Evolutionary conservation across 2,113 vertebrate species (phyloP), one percentile per base, ranked within the genome.

Genomic region (Eolophus roseicapilla): DNA sequence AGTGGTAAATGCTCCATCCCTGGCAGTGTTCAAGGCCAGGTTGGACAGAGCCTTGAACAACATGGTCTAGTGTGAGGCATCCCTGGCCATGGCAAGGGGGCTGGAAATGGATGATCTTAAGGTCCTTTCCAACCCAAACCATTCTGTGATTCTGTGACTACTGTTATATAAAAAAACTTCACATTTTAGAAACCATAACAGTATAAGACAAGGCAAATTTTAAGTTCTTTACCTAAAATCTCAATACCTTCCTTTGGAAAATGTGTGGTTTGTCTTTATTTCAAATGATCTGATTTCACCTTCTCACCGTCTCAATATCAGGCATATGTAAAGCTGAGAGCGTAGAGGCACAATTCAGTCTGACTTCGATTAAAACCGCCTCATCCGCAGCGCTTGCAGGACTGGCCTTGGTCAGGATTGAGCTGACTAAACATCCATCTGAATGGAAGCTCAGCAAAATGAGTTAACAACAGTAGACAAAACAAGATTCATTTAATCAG

Each of bases 261-360:
- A 83, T 0, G 1, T 2, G 20, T 10, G 35, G 16, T 35, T 82
- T 65, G 31, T 47, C 29, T 69, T 71, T 6, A 21, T 64, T 77
- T 81, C 78, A 43, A 19, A 57, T 17, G 0, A 55, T 23, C 11
- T 4, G 18, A 81, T 82, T 46, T 70, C 13, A 43, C 15, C 68
- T 55, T 70, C 59, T 35, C 73, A 49, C 15, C 11, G 9, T 10
- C 28, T 44, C 12, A 44, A 24, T 10, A n/a, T 35, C 3, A 41
- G 33, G 33, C 12, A 8, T 46, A 24, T 55, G 20, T 29, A 55
- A 47, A 80, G 50, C 55, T 15, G 12, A 39, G 12, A 29, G 23
- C 0, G 0, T 29, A 64, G 28, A 43, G 1, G 2, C 19, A 25
- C 1, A 0, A 15, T 53, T 41, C 29, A 53, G n/a, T 25, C 12